phyloP scores from a whole-genome alignment of 30 jellyfish, hydroid and myxozoan genomes.

The Cassiopea xamachana region DNA sequence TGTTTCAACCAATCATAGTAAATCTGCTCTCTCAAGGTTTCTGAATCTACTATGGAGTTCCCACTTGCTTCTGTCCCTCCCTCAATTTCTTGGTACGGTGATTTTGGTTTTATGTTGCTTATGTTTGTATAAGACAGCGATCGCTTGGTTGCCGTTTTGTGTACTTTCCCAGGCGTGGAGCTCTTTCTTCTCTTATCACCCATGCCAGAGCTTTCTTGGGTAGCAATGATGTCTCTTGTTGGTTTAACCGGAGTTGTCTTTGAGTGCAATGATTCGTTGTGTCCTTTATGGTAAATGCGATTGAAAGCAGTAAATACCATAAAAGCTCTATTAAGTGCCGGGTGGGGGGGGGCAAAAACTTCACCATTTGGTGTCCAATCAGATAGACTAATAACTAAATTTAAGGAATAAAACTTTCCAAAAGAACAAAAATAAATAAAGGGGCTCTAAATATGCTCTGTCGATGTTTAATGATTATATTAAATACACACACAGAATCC shows the following conservation, averaged over 20 bases:
- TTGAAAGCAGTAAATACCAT: too few species aligned
- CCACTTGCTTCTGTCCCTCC: background rate
- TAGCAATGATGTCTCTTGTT: constrained; percentile 1
- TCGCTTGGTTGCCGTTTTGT: constrained; percentile 25
- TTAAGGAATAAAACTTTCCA: too few species aligned
- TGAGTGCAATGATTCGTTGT: background rate
- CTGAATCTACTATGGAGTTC: constrained; percentile 48
- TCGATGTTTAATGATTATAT: too few species aligned
- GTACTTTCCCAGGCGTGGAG: background rate
- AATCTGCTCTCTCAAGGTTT: constrained; percentile 75
- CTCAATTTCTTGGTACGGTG: constrained; percentile 42
- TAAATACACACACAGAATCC: too few species aligned
- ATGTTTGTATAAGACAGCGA: constrained; percentile 69
- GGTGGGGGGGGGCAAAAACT: too few species aligned
- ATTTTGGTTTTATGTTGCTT: constrained; percentile 63
- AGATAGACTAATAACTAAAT: too few species aligned
- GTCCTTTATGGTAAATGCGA: too few species aligned
- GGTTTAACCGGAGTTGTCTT: constrained; percentile 58
- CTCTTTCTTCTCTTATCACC: background rate
- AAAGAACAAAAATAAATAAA: too few species aligned
- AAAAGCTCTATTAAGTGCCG: too few species aligned
- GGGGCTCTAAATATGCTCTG: too few species aligned
- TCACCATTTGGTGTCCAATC: too few species aligned
- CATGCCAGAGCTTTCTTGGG: constrained; percentile 1
- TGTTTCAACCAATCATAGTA: constrained; percentile 86